Evolutionary conservation across 1,140 invertebrate species (phyloP).

Genomic region (Phenacoccus solenopsis): DNA sequence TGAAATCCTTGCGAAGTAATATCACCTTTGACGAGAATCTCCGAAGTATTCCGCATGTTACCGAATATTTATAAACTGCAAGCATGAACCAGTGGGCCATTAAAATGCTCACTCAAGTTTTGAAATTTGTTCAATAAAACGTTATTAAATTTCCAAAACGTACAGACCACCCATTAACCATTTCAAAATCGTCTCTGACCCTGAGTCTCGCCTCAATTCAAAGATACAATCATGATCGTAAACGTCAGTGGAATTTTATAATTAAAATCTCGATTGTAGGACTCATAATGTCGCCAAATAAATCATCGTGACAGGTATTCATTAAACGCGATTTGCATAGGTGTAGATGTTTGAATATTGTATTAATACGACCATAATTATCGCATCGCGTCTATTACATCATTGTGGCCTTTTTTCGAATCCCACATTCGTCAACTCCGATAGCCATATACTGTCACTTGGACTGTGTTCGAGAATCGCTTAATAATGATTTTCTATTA

Average conservation of each 20-base stretch:
- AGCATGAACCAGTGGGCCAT: background rate
- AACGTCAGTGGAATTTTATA: background rate
- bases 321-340: background rate
- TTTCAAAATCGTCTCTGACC: background rate
- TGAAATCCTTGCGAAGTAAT: too few relatives aligned
- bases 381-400: background rate
- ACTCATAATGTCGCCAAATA: background rate
- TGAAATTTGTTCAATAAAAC: too few relatives aligned
- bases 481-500: background rate
- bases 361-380: background rate
- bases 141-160: too few relatives aligned
- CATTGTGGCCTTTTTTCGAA: background rate
- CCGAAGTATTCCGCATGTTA: too few relatives aligned
- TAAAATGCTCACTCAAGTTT: background rate
- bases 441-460: background rate
- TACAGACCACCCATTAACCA: background rate
- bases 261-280: background rate
- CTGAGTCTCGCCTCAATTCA: background rate
- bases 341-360: background rate
- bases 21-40: too few relatives aligned
- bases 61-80: background rate
- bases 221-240: background rate
- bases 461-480: background rate
- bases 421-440: background rate
- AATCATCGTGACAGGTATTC: background rate